A percentile compares a stretch with the other conserved stretches of the same genome.
phyloP scores from a whole-genome alignment of 2,797 vertebrate species.

The Urocyon cinereoargenteus region DNA sequence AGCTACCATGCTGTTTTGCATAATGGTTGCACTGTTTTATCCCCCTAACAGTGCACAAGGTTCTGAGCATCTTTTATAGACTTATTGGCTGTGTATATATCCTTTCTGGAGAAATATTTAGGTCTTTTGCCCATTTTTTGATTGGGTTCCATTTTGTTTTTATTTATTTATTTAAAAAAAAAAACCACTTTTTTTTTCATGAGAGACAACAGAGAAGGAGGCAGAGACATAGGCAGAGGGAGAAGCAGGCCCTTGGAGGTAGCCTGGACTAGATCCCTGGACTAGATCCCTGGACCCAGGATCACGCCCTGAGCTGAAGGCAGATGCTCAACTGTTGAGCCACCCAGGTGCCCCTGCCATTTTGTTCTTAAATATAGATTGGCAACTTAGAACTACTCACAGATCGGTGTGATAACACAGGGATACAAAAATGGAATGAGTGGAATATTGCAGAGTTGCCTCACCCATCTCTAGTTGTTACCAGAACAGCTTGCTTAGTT shows the following conservation, averaged over 20 bases:
- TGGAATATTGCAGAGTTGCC: neutral
- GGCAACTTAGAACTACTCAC: neutral
- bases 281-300: too few relatives aligned
- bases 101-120: neutral
- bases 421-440: neutral
- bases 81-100: neutral
- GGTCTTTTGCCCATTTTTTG: neutral
- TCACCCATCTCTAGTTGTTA: neutral
- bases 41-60: neutral
- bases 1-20: neutral
- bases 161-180: neutral
- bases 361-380: constrained; percentile 26
- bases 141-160: neutral
- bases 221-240: too few relatives aligned
- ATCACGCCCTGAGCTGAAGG: too few relatives aligned
- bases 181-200: neutral
- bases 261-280: too few relatives aligned
- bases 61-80: neutral
- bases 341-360: neutral
- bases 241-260: too few relatives aligned
- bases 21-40: neutral
- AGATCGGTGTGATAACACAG: neutral
- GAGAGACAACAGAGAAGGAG: neutral
- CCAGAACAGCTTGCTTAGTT: neutral
- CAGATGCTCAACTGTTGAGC: too few relatives aligned